Percentiles rank a stretch among this genome's conserved stretches.
Evolutionary conservation across 2,113 vertebrate species (phyloP).

Genomic region (Sander vitreus): DNA sequence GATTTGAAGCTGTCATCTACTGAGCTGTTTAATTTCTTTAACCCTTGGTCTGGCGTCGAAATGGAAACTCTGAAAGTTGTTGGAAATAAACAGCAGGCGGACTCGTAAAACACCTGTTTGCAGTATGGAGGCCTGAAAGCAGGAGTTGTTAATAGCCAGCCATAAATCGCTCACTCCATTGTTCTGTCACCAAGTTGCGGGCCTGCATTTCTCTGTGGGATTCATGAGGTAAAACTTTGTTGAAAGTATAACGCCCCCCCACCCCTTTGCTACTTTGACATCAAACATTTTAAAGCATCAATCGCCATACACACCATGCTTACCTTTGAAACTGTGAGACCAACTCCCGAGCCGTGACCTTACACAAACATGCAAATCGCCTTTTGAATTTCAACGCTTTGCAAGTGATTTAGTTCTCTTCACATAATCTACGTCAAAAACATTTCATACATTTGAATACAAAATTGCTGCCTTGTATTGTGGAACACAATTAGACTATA

Average conservation of each 20-base stretch:
- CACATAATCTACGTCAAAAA: constrained; percentile 43
- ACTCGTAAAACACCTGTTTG: constrained; percentile 84
- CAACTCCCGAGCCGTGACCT: constrained; percentile 40
- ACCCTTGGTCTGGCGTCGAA: constrained; percentile 40
- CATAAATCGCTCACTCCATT: constrained; percentile 84
- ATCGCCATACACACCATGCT: constrained; percentile 14
- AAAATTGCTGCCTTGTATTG: constrained; percentile 45
- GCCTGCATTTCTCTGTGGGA: constrained; percentile 69
- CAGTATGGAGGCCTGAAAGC: constrained; percentile 73
- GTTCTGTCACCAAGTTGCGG: constrained; percentile 81
- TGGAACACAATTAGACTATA: constrained; percentile 39
- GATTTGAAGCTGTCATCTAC: constrained; percentile 45
- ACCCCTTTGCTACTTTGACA: constrained; percentile 22
- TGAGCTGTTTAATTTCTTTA: constrained; percentile 48
- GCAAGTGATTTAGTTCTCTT: constrained; percentile 48
- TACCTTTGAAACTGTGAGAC: constrained; percentile 40
- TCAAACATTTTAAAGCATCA: constrained; percentile 61
- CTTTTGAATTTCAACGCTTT: constrained; percentile 46
- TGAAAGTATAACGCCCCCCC: constrained; percentile 31
- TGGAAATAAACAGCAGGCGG: constrained; percentile 65
- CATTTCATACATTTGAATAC: constrained; percentile 50
- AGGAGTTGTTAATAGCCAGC: constrained; percentile 77
- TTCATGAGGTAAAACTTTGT: constrained; percentile 68
- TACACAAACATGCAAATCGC: constrained; percentile 45
- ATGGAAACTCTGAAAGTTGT: constrained; percentile 49